Evolutionary conservation across 1,140 invertebrate genomes (phyloP).

Genomic region (Lepidurus couesii): DNA sequence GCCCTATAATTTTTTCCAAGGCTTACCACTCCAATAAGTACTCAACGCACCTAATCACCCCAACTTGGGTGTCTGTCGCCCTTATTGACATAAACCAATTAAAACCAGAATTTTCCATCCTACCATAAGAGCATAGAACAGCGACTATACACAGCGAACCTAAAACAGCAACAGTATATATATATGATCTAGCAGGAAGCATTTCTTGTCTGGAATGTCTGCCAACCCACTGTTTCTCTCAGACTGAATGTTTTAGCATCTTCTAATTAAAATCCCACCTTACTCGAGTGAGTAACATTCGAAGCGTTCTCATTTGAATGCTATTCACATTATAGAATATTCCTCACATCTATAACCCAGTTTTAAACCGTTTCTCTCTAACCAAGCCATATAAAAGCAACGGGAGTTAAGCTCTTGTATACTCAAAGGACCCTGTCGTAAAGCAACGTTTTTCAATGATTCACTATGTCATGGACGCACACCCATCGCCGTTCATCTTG

Average conservation of each 20-base stretch:
- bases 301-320: too few relatives aligned
- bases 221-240: too few relatives aligned
- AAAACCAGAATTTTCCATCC: background rate
- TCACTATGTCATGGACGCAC: slow-evolving; percentile 4
- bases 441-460: slow-evolving; percentile 5
- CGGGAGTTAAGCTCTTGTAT: slow-evolving; percentile 11
- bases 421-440: slow-evolving; percentile 2
- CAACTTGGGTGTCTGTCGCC: background rate
- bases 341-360: too few relatives aligned
- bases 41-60: background rate
- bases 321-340: too few relatives aligned
- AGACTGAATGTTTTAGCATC: too few relatives aligned
- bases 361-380: too few relatives aligned
- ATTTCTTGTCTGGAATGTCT: too few relatives aligned
- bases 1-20: background rate
- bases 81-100: background rate
- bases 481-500: slow-evolving; percentile 9
- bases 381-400: background rate
- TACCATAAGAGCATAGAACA: background rate
- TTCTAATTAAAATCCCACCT: too few relatives aligned
- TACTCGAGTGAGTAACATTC: too few relatives aligned
- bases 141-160: background rate
- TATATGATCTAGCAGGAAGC: too few relatives aligned
- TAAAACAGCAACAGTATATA: background rate
- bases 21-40: background rate